Base-by-base conservation (phyloP, 2,113 vertebrate genomes). In the Engraulis encrasicolus region DNA sequence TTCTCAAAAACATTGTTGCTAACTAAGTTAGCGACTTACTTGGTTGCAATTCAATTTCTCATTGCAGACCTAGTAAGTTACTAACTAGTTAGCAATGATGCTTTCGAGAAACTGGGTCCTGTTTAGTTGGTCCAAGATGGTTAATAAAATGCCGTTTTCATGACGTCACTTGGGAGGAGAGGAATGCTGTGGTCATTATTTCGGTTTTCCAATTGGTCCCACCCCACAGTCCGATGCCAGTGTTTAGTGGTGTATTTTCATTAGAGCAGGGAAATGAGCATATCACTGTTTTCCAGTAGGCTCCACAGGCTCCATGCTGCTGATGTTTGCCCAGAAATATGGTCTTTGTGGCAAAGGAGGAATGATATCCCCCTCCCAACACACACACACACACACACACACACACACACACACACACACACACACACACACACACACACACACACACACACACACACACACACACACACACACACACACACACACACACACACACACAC, bases 101-200 rank as follows among this genome's bases (percentile, higher is more conserved):
- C n/a, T n/a, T n/a, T n/a, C n/a, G n/a, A n/a, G n/a, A n/a, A n/a
- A n/a, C n/a, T n/a, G n/a, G n/a, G n/a, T n/a, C n/a, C n/a, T n/a
- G 6, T 40, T 84, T 83, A 50, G 50, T 18, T 54, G 31, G 66
- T 45, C 84, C 50, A 50, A 79, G 71, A 86, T 87, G 83, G 87
- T 81, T 84, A 84, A 89, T 78, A 87, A 78, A 36, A 0, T n/a
- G n/a, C 82, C 23, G 61, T 90, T 85, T 87, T 36, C 85, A 82
- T 84, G 54, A 78, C 79, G 84, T 78, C 82, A 83, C 34, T 58
- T 79, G 78, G 66, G 84, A 84, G 84, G 85, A 17, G n/a, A 66
- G 49, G 37, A 91, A 79, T 79, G 86, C 89, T 89, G 86, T 38
- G 78, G 84, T 86, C 88, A 84, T 93, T 88, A 82, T 50, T 87